A percentile compares a stretch with the other conserved stretches of the same genome.
phyloP scores from a whole-genome alignment of 2,113 vertebrate genomes.

The Brachirus orientalis region DNA sequence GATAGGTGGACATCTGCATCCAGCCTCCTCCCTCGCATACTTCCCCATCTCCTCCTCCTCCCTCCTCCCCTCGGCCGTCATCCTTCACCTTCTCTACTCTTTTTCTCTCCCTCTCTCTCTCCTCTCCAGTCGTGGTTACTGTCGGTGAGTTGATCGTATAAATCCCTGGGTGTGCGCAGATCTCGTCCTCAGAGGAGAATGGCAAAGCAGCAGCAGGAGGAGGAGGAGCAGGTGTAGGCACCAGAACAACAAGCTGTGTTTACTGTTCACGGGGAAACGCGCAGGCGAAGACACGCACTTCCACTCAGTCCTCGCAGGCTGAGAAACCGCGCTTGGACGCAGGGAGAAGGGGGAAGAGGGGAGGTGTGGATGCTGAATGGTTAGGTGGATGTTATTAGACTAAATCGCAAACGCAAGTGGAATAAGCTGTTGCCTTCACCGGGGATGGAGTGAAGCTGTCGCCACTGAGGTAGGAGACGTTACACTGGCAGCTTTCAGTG shows the following conservation, averaged over 20 bases:
- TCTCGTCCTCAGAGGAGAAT: slow-evolving; percentile 53
- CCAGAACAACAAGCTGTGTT: slow-evolving; percentile 33
- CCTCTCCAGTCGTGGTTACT: slow-evolving; percentile 67
- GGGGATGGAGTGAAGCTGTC: slow-evolving; percentile 57
- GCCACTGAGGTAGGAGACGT: slow-evolving; percentile 63
- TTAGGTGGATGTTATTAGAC: neutral
- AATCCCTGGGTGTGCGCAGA: slow-evolving; percentile 68
- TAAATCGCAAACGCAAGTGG: slow-evolving; percentile 19
- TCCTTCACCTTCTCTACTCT: slow-evolving; percentile 14
- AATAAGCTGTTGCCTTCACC: slow-evolving; percentile 22
- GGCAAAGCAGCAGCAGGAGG: slow-evolving; percentile 35
- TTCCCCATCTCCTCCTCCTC: neutral
- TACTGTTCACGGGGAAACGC: slow-evolving; percentile 21
- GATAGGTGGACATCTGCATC: slow-evolving; percentile 59
- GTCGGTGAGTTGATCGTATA: slow-evolving; percentile 71
- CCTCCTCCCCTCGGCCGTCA: neutral
- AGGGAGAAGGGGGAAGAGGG: slow-evolving; percentile 21
- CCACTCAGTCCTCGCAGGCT: neutral
- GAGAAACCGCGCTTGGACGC: slow-evolving; percentile 33
- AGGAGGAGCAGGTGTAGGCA: slow-evolving; percentile 22
- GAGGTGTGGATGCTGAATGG: slow-evolving; percentile 39
- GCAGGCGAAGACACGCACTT: slow-evolving; percentile 1
- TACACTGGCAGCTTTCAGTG: neutral
- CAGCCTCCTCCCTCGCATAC: slow-evolving; percentile 11
- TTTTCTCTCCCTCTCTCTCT: slow-evolving; percentile 10